Evolutionary conservation across 2,113 vertebrate genomes (phyloP).

Genomic region (Mus pahari): DNA sequence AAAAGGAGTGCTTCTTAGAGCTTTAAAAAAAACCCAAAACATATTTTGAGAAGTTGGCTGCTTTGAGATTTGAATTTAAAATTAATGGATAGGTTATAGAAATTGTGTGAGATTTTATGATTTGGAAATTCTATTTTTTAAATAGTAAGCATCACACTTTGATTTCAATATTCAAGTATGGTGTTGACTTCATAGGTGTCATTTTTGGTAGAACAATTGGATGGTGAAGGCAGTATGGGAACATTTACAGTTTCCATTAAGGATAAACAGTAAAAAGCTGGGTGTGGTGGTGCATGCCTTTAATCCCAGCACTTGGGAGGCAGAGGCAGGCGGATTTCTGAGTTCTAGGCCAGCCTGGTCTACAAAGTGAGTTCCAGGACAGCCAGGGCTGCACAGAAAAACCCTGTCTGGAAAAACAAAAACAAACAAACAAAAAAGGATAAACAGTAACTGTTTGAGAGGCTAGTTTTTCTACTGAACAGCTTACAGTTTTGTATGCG

Average conservation of each 20-base stretch:
- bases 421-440: no score
- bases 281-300: no score
- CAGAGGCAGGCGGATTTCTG: no score
- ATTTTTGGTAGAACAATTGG: constrained; percentile 69
- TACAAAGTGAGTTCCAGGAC: no score
- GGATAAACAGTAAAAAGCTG: constrained; percentile 37
- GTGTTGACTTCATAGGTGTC: constrained; percentile 57
- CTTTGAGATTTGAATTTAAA: constrained; percentile 63
- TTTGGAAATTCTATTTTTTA: constrained; percentile 56
- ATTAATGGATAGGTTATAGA: constrained; percentile 49
- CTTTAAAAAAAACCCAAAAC: background rate
- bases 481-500: constrained; percentile 77
- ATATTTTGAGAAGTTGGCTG: constrained; percentile 15
- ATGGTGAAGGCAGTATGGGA: constrained; percentile 70
- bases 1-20: constrained; percentile 50
- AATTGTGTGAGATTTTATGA: constrained; percentile 64
- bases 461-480: constrained; percentile 78
- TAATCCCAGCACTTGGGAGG: no score
- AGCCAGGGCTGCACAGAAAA: no score
- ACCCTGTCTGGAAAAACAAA: no score
- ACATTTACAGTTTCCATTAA: constrained; percentile 79
- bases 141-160: constrained; percentile 45
- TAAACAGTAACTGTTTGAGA: constrained; percentile 68
- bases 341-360: no score
- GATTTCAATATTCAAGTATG: constrained; percentile 63